phyloP scores from a whole-genome alignment of 2,797 vertebrate species.

The Pipistrellus pygmaeus region DNA sequence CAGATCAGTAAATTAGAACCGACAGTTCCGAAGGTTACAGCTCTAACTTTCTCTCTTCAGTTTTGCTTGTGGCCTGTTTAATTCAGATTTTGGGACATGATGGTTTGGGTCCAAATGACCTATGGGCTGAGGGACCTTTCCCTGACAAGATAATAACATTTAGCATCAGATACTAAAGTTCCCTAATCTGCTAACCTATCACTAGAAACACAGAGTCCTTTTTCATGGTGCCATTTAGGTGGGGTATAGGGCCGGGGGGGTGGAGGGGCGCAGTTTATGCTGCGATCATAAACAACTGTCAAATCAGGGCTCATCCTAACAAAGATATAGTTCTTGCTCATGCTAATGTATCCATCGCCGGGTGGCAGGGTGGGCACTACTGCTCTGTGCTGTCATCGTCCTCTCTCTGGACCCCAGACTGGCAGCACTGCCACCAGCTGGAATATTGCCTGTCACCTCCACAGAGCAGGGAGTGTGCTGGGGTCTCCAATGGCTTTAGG shows the following conservation, averaged over 20 bases:
- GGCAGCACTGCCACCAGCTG: not conserved
- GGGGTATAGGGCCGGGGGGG: not conserved
- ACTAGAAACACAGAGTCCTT: not conserved
- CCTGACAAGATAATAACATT: slow-evolving; percentile 68
- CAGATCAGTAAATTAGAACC: slow-evolving; percentile 62
- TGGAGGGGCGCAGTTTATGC: not conserved
- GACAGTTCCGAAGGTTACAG: slow-evolving; percentile 59
- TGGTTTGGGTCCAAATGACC: slow-evolving; percentile 37
- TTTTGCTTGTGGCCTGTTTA: slow-evolving; percentile 59
- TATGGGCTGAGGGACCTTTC: slow-evolving; percentile 31
- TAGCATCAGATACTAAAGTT: slow-evolving; percentile 60
- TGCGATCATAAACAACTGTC: not conserved
- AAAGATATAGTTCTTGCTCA: not conserved
- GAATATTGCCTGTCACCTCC: not conserved
- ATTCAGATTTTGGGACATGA: slow-evolving; percentile 60
- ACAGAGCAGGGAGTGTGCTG: not conserved
- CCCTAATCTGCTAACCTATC: slow-evolving; percentile 44
- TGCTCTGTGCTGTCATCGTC: not conserved
- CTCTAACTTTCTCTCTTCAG: slow-evolving; percentile 53
- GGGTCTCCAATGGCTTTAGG: not conserved
- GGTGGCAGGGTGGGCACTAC: not conserved
- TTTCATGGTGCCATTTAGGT: not conserved
- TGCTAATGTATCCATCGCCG: not conserved
- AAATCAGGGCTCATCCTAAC: not conserved
- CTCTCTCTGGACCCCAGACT: not conserved